phyloP scores from a whole-genome alignment of 2,113 vertebrate genomes.

The Oryzias melastigma region DNA sequence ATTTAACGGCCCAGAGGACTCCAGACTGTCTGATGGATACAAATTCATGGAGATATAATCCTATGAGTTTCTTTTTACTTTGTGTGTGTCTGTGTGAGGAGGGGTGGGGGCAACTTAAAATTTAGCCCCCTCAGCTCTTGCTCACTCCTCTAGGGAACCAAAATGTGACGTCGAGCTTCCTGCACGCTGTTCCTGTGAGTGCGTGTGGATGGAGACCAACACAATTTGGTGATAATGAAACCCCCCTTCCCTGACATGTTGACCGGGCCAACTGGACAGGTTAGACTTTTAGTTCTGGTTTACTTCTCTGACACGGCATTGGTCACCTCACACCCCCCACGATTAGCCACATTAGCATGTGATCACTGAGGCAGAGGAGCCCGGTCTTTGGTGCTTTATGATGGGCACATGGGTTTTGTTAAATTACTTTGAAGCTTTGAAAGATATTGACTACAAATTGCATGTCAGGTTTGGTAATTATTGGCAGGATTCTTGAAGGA shows the following conservation, averaged over 20 bases:
- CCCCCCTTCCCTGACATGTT: conserved; percentile 57
- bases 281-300: conserved; percentile 83
- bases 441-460: conserved; percentile 10
- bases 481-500: background rate
- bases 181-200: conserved; percentile 28
- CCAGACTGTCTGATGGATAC: conserved; percentile 7
- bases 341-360: conserved; percentile 40
- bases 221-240: conserved; percentile 64
- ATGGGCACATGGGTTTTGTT: background rate
- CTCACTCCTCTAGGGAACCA: conserved; percentile 27
- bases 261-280: conserved; percentile 76
- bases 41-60: conserved; percentile 3
- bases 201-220: conserved; percentile 7
- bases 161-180: conserved; percentile 59
- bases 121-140: conserved; percentile 13
- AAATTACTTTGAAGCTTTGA: background rate
- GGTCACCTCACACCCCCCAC: conserved; percentile 76
- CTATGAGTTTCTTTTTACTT: background rate
- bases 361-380: conserved; percentile 6
- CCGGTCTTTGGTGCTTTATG: conserved; percentile 20
- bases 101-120: conserved; percentile 2
- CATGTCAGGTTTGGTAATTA: conserved; percentile 3
- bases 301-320: conserved; percentile 81
- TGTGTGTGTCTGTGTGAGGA: background rate
- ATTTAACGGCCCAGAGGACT: conserved; percentile 1